phyloP scores from a whole-genome alignment of 2,113 vertebrate species.

The Scalopus aquaticus region DNA sequence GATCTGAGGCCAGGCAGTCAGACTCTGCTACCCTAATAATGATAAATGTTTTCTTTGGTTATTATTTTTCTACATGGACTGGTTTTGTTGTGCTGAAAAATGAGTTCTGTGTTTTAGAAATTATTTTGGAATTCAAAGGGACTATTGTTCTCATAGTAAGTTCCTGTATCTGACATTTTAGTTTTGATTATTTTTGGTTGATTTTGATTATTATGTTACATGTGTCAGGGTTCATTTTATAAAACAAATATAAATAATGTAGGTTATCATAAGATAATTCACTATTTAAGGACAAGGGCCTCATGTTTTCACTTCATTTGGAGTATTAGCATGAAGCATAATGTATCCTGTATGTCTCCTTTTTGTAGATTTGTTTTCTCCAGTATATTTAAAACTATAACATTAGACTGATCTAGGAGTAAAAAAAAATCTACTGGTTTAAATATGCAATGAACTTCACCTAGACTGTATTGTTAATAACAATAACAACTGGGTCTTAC shows the following conservation, averaged over 20 bases:
- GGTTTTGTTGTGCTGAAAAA: neutral
- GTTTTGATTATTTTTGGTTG: slow-evolving; percentile 12
- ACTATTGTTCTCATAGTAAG: neutral
- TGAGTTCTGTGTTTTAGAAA: slow-evolving; percentile 32
- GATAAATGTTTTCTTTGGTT: neutral
- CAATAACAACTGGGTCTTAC: neutral
- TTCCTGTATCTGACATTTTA: slow-evolving; percentile 29
- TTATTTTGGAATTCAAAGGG: slow-evolving; percentile 23
- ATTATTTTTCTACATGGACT: neutral
- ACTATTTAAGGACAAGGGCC: slow-evolving; percentile 13
- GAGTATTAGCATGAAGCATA: neutral
- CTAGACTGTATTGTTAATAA: neutral
- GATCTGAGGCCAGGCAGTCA: neutral
- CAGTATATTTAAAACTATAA: slow-evolving; percentile 45
- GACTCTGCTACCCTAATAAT: neutral
- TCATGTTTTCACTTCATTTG: slow-evolving; percentile 39
- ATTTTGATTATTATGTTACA: neutral
- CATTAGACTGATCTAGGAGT: neutral
- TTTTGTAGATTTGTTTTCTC: slow-evolving; percentile 21
- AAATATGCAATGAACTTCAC: neutral
- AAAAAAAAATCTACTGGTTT: neutral
- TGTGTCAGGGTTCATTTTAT: slow-evolving; percentile 43
- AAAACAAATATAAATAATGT: slow-evolving; percentile 32
- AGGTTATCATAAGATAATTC: neutral
- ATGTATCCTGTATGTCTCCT: neutral